A percentile compares a stretch with the other conserved stretches of the same genome.
These are phyloP conservation scores for Elephantulus edwardii DNA, from an alignment of 2,113 vertebrate genomes.

Conservation along the genomic window DNA sequence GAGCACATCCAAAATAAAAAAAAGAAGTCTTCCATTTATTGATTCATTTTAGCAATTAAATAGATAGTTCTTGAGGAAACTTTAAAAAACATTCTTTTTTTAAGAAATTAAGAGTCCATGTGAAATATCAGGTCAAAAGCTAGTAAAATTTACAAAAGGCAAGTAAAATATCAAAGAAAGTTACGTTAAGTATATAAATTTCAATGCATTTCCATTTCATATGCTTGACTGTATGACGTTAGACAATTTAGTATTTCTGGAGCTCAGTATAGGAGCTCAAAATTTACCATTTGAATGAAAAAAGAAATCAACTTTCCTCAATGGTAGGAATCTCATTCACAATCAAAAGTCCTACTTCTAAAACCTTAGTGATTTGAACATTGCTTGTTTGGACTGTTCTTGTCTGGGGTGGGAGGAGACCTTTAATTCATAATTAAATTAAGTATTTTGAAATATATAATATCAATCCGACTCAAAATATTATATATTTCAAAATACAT, in stretches of 20 bases:
- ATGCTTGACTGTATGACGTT: background rate
- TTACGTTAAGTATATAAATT: slow-evolving; percentile 13
- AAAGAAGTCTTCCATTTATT: background rate
- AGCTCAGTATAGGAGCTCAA: background rate
- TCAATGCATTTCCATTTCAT: background rate
- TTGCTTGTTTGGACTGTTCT: too few relatives aligned
- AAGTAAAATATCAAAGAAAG: background rate
- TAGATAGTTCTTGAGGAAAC: slow-evolving; percentile 9
- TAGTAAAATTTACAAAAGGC: background rate
- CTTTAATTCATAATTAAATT: too few relatives aligned
- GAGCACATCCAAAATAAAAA: too few relatives aligned
- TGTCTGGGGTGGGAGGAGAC: too few relatives aligned
- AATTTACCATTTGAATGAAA: background rate
- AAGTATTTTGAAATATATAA: too few relatives aligned
- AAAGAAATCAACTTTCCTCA: slow-evolving; percentile 1
- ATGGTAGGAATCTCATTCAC: background rate
- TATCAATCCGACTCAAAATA: too few relatives aligned
- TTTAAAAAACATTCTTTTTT: background rate
- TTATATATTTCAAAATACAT: too few relatives aligned
- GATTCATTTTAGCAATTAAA: background rate
- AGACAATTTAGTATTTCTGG: background rate
- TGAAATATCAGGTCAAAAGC: background rate
- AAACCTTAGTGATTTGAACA: background rate
- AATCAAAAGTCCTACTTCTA: background rate
- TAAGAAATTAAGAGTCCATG: background rate